Conservation (phyloP, 2,888 invertebrate species). For the Heteropelma amictum region DNA sequence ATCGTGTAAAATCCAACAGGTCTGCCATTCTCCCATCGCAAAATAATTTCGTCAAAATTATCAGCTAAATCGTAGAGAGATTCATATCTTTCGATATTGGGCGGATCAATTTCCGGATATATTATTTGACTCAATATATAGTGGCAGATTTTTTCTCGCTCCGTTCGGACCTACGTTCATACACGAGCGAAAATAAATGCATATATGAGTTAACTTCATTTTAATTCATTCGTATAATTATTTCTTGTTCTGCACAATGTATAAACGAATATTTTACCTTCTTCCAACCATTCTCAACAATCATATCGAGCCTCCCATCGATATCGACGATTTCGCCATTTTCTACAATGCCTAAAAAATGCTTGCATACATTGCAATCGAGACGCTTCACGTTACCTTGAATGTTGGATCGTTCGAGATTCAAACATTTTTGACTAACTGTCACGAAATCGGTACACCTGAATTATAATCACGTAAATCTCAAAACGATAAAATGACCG, state of each 20-base stretch:
- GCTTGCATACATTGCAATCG: conserved; percentile 59
- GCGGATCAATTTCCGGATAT: conserved; percentile 69
- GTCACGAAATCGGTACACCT: conserved; percentile 60
- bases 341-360: conserved; percentile 55
- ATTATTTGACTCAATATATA: conserved; percentile 70
- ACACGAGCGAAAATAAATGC: no score
- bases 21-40: conserved; percentile 68
- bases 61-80: conserved; percentile 67
- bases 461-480: neutral
- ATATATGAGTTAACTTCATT: no score
- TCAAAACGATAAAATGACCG: no score
- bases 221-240: no score
- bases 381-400: conserved; percentile 57
- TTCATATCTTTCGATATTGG: conserved; percentile 64
- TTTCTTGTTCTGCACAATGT: no score
- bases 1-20: conserved; percentile 75
- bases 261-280: conserved; percentile 48
- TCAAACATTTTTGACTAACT: conserved; percentile 73
- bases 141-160: conserved; percentile 64
- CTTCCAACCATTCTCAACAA: conserved; percentile 57
- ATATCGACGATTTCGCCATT: conserved; percentile 46
- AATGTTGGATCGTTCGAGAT: conserved; percentile 56
- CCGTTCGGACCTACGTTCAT: conserved; percentile 66
- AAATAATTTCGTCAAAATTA: conserved; percentile 63
- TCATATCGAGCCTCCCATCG: conserved; percentile 44